phyloP scores from a whole-genome alignment of 2,888 invertebrate species.

The Tinea trinotella region DNA sequence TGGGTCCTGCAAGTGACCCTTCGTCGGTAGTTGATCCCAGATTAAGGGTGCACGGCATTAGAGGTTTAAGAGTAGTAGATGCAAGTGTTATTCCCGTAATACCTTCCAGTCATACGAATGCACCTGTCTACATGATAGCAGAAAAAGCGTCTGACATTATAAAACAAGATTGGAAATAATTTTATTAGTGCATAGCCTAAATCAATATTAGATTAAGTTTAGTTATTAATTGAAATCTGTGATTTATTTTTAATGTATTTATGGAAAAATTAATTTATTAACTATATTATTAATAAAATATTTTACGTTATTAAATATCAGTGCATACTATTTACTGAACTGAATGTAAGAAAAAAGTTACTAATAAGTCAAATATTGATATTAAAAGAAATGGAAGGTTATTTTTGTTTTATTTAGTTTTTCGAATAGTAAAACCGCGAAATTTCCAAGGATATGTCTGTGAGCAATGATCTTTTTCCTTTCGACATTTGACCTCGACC shows the following conservation, averaged over 20 bases:
- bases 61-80: constrained; percentile 80
- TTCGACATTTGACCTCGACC: too few species aligned
- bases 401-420: background rate
- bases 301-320: too few species aligned
- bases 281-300: too few species aligned
- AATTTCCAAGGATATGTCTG: too few species aligned
- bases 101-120: constrained; percentile 83
- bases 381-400: too few species aligned
- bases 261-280: constrained; percentile 21
- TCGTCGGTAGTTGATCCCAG: constrained; percentile 76
- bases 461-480: too few species aligned
- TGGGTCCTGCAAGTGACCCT: constrained; percentile 72
- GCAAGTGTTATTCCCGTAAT: constrained; percentile 86
- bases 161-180: constrained; percentile 60
- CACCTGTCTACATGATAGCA: constrained; percentile 85
- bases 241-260: constrained; percentile 20
- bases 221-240: constrained; percentile 22
- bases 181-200: background rate
- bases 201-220: constrained; percentile 2
- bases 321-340: too few species aligned
- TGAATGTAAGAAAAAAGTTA: too few species aligned
- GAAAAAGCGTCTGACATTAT: constrained; percentile 84
- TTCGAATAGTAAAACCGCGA: too few species aligned
- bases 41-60: constrained; percentile 76
- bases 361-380: too few species aligned